Conservation (phyloP, 2,888 invertebrate species). For the Amblyteles armatorius region DNA sequence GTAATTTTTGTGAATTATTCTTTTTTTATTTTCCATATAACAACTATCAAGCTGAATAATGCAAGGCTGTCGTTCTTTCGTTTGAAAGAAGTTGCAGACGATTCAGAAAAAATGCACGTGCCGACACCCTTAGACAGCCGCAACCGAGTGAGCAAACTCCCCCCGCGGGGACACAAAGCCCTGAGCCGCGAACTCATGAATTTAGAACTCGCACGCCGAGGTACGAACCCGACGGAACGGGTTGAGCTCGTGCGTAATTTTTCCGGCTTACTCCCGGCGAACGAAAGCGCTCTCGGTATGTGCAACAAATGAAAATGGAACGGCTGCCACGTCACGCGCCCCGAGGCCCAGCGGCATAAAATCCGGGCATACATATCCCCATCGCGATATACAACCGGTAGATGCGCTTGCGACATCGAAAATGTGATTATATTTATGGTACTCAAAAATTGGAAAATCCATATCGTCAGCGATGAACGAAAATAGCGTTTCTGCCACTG, state of each 20-base stretch:
- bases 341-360: constrained; percentile 2
- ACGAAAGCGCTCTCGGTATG: constrained; percentile 13
- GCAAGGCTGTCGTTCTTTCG: neutral
- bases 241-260: constrained; percentile 34
- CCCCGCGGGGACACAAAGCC: constrained; percentile 6
- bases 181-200: constrained; percentile 42
- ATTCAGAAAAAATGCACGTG: neutral
- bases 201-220: constrained; percentile 27
- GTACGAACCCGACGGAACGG: neutral
- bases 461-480: neutral
- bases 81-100: neutral
- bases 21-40: neutral
- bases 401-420: neutral
- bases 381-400: neutral
- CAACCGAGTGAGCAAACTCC: constrained; percentile 22
- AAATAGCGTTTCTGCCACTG: neutral
- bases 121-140: constrained; percentile 6
- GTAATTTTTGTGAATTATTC: neutral
- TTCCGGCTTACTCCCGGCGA: constrained; percentile 24
- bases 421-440: constrained; percentile 10
- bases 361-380: neutral
- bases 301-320: constrained; percentile 32
- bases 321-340: neutral
- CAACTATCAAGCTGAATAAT: neutral
- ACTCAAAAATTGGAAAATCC: neutral